phyloP scores from a whole-genome alignment of 2,113 vertebrate species.

The Taurulus bubalis region DNA sequence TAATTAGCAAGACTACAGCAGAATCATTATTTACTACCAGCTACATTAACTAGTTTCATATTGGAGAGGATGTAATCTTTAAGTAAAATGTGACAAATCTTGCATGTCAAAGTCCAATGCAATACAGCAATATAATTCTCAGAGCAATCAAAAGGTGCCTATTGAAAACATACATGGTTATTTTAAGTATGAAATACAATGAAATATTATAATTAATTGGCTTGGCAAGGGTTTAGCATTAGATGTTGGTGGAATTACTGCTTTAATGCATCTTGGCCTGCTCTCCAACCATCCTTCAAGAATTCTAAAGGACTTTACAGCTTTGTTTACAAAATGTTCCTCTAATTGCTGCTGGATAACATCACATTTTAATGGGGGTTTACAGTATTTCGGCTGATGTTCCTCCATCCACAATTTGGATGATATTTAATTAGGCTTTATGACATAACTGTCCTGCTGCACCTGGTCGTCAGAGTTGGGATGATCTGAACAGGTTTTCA shows the following conservation, averaged over 20 bases:
- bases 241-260: neutral
- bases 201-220: neutral
- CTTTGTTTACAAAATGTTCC: neutral
- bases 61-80: neutral
- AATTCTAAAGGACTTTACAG: neutral
- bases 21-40: slow-evolving; percentile 20
- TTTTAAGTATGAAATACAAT: neutral
- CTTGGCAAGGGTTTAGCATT: neutral
- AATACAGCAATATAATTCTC: neutral
- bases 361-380: neutral
- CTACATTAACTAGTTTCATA: slow-evolving; percentile 22
- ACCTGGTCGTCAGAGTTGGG: neutral
- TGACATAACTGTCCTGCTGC: neutral
- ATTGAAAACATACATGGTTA: neutral
- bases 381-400: neutral
- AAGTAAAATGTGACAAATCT: neutral
- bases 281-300: neutral
- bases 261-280: neutral
- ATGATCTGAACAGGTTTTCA: neutral
- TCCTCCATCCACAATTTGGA: neutral
- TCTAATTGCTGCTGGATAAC: neutral
- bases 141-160: neutral
- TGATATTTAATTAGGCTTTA: neutral
- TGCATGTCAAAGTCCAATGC: neutral
- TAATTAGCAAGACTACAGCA: slow-evolving; percentile 46